phyloP scores from a whole-genome alignment of 2,888 invertebrate genomes.

The Eurytoma californica region DNA sequence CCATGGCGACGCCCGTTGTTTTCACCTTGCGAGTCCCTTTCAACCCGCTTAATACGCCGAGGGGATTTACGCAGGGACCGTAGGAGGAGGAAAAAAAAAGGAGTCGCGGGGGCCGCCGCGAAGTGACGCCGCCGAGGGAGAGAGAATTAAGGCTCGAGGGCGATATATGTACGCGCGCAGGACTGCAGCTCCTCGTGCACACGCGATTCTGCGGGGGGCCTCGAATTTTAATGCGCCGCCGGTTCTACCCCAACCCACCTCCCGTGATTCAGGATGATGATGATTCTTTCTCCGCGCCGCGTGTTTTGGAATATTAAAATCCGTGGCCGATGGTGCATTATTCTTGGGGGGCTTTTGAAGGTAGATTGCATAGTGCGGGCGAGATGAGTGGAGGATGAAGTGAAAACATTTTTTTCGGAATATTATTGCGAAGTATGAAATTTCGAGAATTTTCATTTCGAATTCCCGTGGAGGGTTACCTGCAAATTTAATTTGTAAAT shows the following conservation, averaged over 20 bases:
- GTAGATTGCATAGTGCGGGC: too few species aligned
- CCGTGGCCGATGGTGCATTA: not conserved
- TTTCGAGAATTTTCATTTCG: too few species aligned
- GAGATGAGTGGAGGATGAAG: not conserved
- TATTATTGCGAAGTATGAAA: too few species aligned
- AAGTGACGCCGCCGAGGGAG: conserved; percentile 1
- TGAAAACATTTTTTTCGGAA: not conserved
- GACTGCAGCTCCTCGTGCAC: not conserved
- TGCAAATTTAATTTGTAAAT: not conserved
- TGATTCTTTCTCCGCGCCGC: conserved; percentile 24
- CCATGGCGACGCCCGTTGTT: conserved; percentile 39
- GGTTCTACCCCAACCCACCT: not conserved
- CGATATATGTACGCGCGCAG: not conserved
- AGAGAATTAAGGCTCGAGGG: conserved; percentile 36
- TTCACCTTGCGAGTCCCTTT: not conserved
- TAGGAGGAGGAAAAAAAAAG: not conserved
- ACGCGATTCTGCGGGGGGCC: conserved; percentile 6
- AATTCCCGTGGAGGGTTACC: too few species aligned
- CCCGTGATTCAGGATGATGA: conserved; percentile 25
- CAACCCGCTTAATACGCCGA: too few species aligned
- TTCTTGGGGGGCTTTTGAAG: not conserved
- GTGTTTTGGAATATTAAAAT: conserved; percentile 38
- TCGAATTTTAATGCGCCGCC: conserved; percentile 45
- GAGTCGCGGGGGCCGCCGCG: not conserved
- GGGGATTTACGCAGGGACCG: too few species aligned